These are phyloP conservation scores for Bombus soroeensis DNA, from an alignment of 1,140 invertebrate species.

Conservation along the genomic window DNA sequence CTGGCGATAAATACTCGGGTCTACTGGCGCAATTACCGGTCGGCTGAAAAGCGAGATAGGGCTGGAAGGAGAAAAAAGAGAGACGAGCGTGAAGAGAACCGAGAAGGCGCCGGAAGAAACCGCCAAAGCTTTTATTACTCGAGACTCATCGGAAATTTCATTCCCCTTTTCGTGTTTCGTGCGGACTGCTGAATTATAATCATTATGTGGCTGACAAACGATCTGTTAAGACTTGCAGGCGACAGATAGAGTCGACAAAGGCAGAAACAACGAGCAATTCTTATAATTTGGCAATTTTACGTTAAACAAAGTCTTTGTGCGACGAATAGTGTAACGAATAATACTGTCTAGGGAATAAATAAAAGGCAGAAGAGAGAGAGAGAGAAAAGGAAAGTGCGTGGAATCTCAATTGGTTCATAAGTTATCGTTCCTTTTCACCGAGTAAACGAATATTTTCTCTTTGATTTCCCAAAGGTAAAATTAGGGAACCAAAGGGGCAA, in stretches of 20 bases:
- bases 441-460: not conserved
- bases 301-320: too few relatives aligned
- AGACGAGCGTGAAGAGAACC: not conserved
- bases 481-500: not conserved
- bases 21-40: slow-evolving; percentile 15
- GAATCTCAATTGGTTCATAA: not conserved
- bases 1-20: slow-evolving; percentile 38
- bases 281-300: too few relatives aligned
- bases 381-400: not conserved
- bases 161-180: not conserved
- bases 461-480: not conserved
- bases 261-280: not conserved
- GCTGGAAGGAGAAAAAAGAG: not conserved
- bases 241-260: not conserved
- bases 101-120: not conserved
- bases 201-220: not conserved
- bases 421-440: not conserved
- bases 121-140: not conserved
- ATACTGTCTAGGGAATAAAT: not conserved
- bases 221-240: not conserved
- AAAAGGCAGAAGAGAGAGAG: not conserved
- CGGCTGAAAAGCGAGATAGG: not conserved
- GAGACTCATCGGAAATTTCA: not conserved
- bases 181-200: not conserved
- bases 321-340: not conserved